Evolutionary conservation across 1,140 invertebrate genomes (phyloP).

Genomic region (Triops cancriformis): DNA sequence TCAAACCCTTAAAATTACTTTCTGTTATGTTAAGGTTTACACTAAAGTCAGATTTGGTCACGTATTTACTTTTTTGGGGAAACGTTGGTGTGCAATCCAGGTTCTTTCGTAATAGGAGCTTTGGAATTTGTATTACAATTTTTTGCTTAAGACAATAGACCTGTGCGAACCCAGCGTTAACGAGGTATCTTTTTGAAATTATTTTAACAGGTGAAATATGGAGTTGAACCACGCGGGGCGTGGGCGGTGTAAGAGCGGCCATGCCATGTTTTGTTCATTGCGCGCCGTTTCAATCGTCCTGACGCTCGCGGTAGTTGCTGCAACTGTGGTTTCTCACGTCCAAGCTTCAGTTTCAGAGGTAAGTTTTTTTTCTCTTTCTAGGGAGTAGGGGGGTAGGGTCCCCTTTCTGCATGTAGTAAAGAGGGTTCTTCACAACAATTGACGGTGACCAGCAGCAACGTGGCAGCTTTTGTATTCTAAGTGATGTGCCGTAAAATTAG

Average conservation of each 20-base stretch:
- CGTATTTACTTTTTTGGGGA: background rate
- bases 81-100: background rate
- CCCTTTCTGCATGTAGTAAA: background rate
- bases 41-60: background rate
- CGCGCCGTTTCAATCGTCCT: background rate
- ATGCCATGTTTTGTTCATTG: conserved; percentile 6
- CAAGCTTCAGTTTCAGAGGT: background rate
- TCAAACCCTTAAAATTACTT: background rate
- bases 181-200: background rate
- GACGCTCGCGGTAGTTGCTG: background rate
- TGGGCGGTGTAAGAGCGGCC: background rate
- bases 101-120: background rate
- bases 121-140: background rate
- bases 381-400: background rate
- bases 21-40: background rate
- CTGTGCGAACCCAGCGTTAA: background rate
- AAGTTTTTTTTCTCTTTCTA: background rate
- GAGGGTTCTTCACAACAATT: background rate
- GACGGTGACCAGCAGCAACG: background rate
- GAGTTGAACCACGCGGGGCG: background rate
- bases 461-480: background rate
- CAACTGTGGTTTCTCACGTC: background rate
- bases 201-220: background rate
- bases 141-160: background rate
- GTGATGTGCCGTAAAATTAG: background rate